These are phyloP conservation scores for Otolemur garnettii DNA, from an alignment of 2,113 vertebrate genomes.

Conservation along the genomic window DNA sequence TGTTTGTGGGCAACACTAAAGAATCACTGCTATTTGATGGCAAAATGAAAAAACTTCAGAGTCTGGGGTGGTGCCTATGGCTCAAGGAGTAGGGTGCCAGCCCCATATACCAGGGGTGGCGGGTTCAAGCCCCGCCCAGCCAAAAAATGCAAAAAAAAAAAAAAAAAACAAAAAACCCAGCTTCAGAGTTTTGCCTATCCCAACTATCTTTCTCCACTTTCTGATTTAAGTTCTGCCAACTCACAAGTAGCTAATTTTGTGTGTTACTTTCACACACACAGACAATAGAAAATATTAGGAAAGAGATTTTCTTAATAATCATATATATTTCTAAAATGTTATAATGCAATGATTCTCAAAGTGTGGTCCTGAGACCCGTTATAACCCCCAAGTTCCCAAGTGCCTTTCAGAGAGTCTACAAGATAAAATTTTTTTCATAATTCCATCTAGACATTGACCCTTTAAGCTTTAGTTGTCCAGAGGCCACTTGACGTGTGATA, in stretches of 20 bases:
- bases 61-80: too few species aligned
- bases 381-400: background rate
- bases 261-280: slow-evolving; percentile 2
- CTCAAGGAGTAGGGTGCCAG: too few species aligned
- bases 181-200: background rate
- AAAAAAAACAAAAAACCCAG: too few species aligned
- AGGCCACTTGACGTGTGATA: background rate
- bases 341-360: slow-evolving; percentile 1
- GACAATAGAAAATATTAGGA: background rate
- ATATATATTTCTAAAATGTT: slow-evolving; percentile 34
- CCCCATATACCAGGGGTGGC: too few species aligned
- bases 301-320: background rate
- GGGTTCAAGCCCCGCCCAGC: too few species aligned
- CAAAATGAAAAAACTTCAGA: background rate
- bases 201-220: background rate
- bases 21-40: background rate
- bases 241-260: background rate
- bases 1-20: background rate
- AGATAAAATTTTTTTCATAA: background rate
- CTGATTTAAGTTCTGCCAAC: background rate
- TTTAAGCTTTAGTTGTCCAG: slow-evolving; percentile 14
- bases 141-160: too few species aligned
- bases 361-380: background rate
- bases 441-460: slow-evolving; percentile 16
- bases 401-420: background rate